Conservation (phyloP, 37 sponge, comb jelly and placozoan genomes). For the Ianthella basta region DNA sequence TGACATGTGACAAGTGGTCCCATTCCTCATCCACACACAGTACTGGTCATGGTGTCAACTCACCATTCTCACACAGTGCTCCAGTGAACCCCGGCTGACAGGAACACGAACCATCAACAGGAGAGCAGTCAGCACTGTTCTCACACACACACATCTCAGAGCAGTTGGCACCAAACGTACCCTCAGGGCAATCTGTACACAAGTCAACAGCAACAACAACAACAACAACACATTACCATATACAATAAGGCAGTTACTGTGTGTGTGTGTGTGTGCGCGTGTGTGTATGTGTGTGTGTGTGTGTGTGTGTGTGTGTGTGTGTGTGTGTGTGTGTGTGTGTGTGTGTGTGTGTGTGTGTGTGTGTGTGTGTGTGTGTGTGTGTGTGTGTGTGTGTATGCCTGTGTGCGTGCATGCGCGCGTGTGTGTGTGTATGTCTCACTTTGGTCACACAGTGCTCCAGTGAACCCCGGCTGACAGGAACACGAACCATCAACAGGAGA, state of each 20-base stretch:
- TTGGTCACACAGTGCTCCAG: slow-evolving; percentile 15
- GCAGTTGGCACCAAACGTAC: slow-evolving; percentile 2
- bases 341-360: too few species aligned
- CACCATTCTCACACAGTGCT: neutral
- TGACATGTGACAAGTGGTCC: too few species aligned
- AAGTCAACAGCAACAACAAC: too few species aligned
- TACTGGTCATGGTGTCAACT: too few species aligned
- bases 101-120: slow-evolving; percentile 1
- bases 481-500: neutral
- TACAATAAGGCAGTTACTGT: too few species aligned
- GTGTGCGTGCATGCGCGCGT: slow-evolving; percentile 31
- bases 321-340: too few species aligned
- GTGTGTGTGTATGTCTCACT: slow-evolving; percentile 25
- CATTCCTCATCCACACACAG: too few species aligned
- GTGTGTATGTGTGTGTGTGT: too few species aligned
- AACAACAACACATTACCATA: too few species aligned
- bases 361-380: slow-evolving; percentile 16
- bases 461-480: slow-evolving; percentile 25
- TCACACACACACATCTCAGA: slow-evolving; percentile 18
- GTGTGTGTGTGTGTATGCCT: slow-evolving; percentile 43
- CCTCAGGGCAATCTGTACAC: slow-evolving; percentile 14
- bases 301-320: too few species aligned
- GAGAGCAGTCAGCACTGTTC: slow-evolving; percentile 3
- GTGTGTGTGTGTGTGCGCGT: too few species aligned
- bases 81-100: slow-evolving; percentile 34